phyloP scores from a whole-genome alignment of 2,113 vertebrate genomes.

The Lanius collurio region DNA sequence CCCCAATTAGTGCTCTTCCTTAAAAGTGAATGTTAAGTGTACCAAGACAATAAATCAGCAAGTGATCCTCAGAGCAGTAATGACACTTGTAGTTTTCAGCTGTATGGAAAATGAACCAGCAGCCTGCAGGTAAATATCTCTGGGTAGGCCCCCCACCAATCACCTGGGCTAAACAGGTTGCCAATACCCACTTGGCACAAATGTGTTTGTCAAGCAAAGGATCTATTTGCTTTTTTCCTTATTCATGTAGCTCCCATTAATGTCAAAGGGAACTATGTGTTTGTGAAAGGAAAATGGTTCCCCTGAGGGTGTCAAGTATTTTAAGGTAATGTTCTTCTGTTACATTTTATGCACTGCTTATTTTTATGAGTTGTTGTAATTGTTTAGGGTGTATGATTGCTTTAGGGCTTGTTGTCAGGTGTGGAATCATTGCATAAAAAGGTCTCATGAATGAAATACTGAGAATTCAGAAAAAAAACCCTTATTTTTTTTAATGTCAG shows the following conservation, averaged over 20 bases:
- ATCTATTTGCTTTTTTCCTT: constrained; percentile 25
- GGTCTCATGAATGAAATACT: not conserved
- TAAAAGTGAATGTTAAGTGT: not conserved
- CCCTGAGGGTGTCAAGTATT: constrained; percentile 45
- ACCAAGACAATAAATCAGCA: not conserved
- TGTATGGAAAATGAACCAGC: not conserved
- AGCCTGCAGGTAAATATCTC: not conserved
- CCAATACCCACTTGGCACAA: constrained; percentile 1
- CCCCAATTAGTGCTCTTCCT: not conserved
- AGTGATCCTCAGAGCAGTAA: not conserved
- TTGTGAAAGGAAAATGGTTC: constrained; percentile 31
- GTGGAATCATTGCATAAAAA: constrained; percentile 6
- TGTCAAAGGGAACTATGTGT: constrained; percentile 48
- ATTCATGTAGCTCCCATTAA: constrained; percentile 44
- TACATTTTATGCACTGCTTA: constrained; percentile 60
- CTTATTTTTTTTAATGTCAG: not conserved
- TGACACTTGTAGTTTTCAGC: not conserved
- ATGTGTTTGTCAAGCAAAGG: constrained; percentile 5
- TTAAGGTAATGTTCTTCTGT: constrained; percentile 53
- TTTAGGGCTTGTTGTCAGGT: constrained; percentile 30
- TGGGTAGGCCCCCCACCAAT: not conserved
- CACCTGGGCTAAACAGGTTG: constrained; percentile 18
- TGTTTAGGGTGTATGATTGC: constrained; percentile 50
- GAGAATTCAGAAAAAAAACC: not conserved
- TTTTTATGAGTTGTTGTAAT: constrained; percentile 67